Base-by-base conservation (phyloP, 2,888 invertebrate species). In the Eugnorisma glareosa region DNA sequence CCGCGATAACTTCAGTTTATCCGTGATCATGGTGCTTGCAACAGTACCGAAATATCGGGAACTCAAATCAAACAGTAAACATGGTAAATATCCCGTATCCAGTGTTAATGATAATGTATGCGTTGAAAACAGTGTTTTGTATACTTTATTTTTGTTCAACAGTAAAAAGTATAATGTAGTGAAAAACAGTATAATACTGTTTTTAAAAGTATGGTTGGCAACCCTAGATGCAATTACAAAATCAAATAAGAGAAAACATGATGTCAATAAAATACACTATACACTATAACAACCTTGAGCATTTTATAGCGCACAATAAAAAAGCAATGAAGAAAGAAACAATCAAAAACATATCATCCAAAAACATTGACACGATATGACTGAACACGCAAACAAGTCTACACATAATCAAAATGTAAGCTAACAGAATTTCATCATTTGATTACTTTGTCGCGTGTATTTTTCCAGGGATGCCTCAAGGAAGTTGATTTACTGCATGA, bases 391-490 rank as follows among this genome's bases (percentile, higher is more conserved):
- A 67, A 73, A 68, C 67, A 76, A 73, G 59, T 59, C 15, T 37
- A 69, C 43, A 70, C 54, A 35, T 48, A 74, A 66, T 63, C 35
- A 79, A 70, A 80, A 35, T 67, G 35, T 40, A 40, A n/a, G 37
- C n/a, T 45, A 35, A 67, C 57, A 54, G 63, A 11, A 73, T 73
- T 86, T 73, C 63, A 69, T 77, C 67, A 83, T 83, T 82, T 82
- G 68, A 73, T 77, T 68, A 72, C 67, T 61, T 31, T 31, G 85
- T 68, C 64, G 45, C 57, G 75, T 71, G 81, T 75, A 75, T 72
- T 71, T 84, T 77, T 77, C 77, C 73, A 77, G 64, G 64, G 64
- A 82, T 77, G 21, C 21, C 69, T 51, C 43, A 85, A 67, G 61
- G 48, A 72, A 67, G 69, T 68, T n/a, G 71, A 72, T 73, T 45